Evolutionary conservation across 2,888 invertebrate genomes (phyloP).

Genomic region (Clistopyga incitator): DNA sequence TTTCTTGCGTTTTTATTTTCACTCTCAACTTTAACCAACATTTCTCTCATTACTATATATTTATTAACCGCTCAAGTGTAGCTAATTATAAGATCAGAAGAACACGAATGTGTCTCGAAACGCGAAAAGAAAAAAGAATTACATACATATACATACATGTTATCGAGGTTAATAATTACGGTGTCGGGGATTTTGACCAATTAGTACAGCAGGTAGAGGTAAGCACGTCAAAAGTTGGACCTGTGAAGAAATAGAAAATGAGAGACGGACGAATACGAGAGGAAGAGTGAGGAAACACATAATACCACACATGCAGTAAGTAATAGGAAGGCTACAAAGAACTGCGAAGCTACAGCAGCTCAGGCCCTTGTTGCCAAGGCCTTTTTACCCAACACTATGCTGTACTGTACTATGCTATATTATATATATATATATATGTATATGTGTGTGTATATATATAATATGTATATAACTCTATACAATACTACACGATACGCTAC

Average conservation of each 20-base stretch:
- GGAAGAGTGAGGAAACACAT: neutral
- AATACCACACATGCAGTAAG: slow-evolving; percentile 24
- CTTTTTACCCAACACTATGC: slow-evolving; percentile 48
- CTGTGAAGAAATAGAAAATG: slow-evolving; percentile 11
- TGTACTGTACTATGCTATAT: neutral
- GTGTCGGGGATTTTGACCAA: neutral
- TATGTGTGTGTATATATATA: neutral
- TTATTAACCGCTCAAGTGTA: neutral
- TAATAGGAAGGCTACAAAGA: slow-evolving; percentile 41
- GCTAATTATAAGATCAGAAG: neutral
- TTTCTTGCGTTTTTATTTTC: neutral
- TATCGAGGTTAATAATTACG: slow-evolving; percentile 2
- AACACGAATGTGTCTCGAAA: neutral
- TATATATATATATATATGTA: slow-evolving; percentile 1
- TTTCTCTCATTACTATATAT: neutral
- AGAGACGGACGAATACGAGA: neutral
- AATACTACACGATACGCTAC: neutral
- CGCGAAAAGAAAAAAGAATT: neutral
- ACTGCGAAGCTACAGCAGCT: slow-evolving; percentile 34
- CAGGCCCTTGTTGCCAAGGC: slow-evolving; percentile 66
- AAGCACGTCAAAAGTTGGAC: slow-evolving; percentile 7
- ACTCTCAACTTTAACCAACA: neutral
- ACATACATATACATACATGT: neutral
- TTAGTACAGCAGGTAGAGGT: slow-evolving; percentile 3
- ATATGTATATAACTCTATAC: neutral